Evolutionary conservation across 1,140 invertebrate genomes (phyloP).

Genomic region (Drosophila serrata): DNA sequence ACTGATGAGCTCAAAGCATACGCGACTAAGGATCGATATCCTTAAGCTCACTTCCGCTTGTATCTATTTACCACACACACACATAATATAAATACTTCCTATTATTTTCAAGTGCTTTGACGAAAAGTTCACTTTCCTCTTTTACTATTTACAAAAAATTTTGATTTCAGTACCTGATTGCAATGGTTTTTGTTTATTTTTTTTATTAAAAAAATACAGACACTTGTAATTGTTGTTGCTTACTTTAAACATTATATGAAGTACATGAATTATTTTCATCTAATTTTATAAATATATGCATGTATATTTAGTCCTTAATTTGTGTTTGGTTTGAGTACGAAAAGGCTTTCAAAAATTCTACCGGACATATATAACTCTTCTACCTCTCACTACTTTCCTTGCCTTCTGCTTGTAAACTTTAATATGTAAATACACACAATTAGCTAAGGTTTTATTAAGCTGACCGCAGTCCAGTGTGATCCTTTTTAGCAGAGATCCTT

Average conservation of each 20-base stretch:
- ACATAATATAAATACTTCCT: conserved; percentile 8
- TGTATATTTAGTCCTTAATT: conserved; percentile 44
- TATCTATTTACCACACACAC: conserved; percentile 14
- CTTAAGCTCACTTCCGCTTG: conserved; percentile 10
- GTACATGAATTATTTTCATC: conserved; percentile 24
- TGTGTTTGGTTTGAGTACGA: conserved; percentile 61
- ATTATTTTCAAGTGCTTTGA: conserved; percentile 6
- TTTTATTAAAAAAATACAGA: conserved; percentile 59
- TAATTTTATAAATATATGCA: conserved; percentile 11
- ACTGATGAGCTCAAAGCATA: conserved; percentile 17
- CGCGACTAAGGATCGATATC: conserved; percentile 45
- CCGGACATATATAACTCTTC: conserved; percentile 49
- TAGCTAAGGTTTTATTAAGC: conserved; percentile 34
- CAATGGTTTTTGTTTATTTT: conserved; percentile 50
- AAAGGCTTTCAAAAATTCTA: conserved; percentile 75
- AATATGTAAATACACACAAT: conserved; percentile 80
- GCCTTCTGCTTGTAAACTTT: conserved; percentile 68
- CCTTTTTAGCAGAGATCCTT: background rate
- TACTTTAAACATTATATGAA: conserved; percentile 35
- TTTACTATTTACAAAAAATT: conserved; percentile 70
- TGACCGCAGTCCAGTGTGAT: background rate
- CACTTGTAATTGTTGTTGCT: conserved; percentile 62
- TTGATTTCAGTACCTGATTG: conserved; percentile 82
- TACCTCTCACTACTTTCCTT: background rate
- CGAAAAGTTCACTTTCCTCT: conserved; percentile 22